Evolutionary conservation across 2,888 invertebrate species (phyloP), one percentile per base, ranked within the genome.

Genomic region (Melanophora roralis): DNA sequence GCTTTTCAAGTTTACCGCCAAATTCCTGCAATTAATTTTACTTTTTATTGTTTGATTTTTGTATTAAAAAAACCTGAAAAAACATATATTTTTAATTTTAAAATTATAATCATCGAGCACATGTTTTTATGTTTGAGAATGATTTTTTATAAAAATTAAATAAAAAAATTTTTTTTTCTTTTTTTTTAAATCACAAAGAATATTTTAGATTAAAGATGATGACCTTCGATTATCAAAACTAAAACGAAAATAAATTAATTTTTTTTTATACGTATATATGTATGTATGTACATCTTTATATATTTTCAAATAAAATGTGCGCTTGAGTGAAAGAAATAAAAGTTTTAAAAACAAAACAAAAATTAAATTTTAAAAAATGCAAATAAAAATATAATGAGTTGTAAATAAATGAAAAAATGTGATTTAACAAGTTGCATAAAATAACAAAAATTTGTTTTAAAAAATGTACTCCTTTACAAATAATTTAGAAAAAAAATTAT

Each of bases 221-320:
- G 59, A 71, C 76, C 76, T 77, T 77, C 76, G 59, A 71, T 77
- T 77, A 65, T 51, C 64, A 71, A 49, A 77, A 77, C 71, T 77
- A 71, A 71, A 77, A 77, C 71, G 59, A 23, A 57, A 59, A 71
- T 51, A 51, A 27, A 34, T 51, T 60, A 47, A 19, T 23, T 27
- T 43, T 43, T 14, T 40, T 45, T 47, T 4, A 23, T 19, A 8
- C 34, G 14, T 49, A 49, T 65, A 8, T 11, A n/a, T n/a, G n/a
- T n/a, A n/a, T n/a, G n/a, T n/a, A n/a, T n/a, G n/a, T n/a, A n/a
- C n/a, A n/a, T 16, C 1, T 49, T 59, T 38, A 47, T 45, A 12
- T 21, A n/a, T 47, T 69, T 60, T 68, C 7, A 19, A 43, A 43
- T 16, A 64, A 47, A 47, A n/a, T n/a, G n/a, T 19, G 43, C 55